Evolutionary conservation across 2,888 invertebrate genomes (phyloP), one percentile per base, ranked within the genome.

Genomic region (Odontomyia ornata): DNA sequence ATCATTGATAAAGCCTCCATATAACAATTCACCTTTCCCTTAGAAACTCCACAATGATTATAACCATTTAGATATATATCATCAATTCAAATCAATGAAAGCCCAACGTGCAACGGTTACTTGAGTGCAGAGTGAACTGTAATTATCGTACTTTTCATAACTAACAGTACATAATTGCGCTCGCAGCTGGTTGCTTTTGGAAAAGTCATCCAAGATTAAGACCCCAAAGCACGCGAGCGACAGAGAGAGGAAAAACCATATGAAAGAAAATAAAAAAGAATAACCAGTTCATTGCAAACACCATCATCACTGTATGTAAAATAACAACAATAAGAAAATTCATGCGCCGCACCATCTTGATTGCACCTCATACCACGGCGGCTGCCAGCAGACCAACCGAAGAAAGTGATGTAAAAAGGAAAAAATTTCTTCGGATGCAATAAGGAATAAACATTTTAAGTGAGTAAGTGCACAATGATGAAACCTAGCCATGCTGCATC

Each of bases 111-210:
- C 46, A 69, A 69, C 69, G 69, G 69, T 47, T 30, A 47, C 69
- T 69, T 21, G 69, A 47, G 69, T 69, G 27, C 7, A 69, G 47
- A 47, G 18, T 5, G n/a, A 23, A 47, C 69, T 47, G 47, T 47
- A 69, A 69, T 69, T 69, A 69, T 69, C 27, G 69, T 69, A 69
- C 47, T 46, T 69, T 47, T 47, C 47, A 47, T 69, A 47, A 69
- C 21, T 69, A 69, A 69, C 69, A 69, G 30, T 69, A 69, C 36
- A 69, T 46, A 47, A 69, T 46, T 69, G 69, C 5, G 46, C 25
- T 69, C 47, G 47, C 69, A 69, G 69, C 69, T 69, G 69, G 28
- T 28, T 30, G 25, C 28, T 13, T 60, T 64, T n/a, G 30, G 30
- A 27, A 30, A 30, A 28, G 30, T 25, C 27, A 64, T n/a, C 25